These are phyloP conservation scores for Arothron firmamentum DNA, from an alignment of 2,113 vertebrate genomes.

Conservation along the genomic window DNA sequence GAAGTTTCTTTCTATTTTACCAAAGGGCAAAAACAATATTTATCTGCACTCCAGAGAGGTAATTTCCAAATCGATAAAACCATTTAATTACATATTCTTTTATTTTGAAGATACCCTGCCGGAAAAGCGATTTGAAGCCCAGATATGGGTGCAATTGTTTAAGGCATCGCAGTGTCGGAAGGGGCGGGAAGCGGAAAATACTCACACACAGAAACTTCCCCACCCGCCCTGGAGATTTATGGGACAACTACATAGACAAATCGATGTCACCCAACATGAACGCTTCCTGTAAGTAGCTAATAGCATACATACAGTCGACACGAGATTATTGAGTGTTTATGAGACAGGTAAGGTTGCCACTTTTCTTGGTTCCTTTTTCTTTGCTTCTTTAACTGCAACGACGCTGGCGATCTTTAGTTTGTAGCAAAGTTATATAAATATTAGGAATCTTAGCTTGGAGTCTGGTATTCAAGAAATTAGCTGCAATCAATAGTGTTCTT, in stretches of 20 bases:
- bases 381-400: background rate
- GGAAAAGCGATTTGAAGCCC: slow-evolving; percentile 16
- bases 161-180: fast-evolving
- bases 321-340: background rate
- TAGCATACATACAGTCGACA: background rate
- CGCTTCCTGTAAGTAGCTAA: background rate
- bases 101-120: slow-evolving; percentile 15
- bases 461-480: too few species aligned
- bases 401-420: too few species aligned
- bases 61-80: background rate
- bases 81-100: slow-evolving; percentile 5
- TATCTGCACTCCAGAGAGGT: too few species aligned
- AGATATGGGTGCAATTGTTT: slow-evolving; percentile 26
- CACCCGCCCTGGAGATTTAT: background rate
- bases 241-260: slow-evolving; percentile 19
- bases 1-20: background rate
- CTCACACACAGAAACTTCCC: too few species aligned
- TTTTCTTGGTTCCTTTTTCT: background rate
- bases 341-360: background rate
- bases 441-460: too few species aligned
- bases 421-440: too few species aligned
- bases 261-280: slow-evolving; percentile 18
- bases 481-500: too few species aligned
- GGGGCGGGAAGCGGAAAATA: slow-evolving; percentile 1
- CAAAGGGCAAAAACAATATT: background rate